A percentile compares a stretch with the other conserved stretches of the same genome.
phyloP scores from a whole-genome alignment of 2,797 vertebrate genomes.

The Melanotaenia parkinsoni region DNA sequence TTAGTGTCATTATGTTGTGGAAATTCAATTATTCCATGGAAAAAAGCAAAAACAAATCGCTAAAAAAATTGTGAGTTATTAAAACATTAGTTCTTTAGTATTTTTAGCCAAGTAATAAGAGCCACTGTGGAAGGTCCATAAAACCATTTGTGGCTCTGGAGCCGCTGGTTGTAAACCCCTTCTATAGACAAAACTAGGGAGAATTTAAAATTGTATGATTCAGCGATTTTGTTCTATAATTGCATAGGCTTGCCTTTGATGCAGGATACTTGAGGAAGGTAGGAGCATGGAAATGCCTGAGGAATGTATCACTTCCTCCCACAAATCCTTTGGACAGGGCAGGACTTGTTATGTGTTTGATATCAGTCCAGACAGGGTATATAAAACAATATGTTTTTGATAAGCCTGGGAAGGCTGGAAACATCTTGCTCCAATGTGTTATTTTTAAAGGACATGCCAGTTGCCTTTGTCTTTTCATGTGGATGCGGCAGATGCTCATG shows the following conservation, averaged over 20 bases:
- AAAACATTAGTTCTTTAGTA: no score
- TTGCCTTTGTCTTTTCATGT: not conserved
- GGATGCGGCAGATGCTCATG: not conserved
- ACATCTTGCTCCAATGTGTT: conserved; percentile 31
- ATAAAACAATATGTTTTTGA: conserved; percentile 51
- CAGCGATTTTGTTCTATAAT: conserved; percentile 13
- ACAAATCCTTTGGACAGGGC: conserved; percentile 58
- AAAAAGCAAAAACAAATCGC: no score
- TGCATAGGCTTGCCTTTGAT: conserved; percentile 18
- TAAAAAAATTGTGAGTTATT: no score
- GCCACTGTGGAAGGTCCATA: no score
- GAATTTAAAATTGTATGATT: conserved; percentile 5
- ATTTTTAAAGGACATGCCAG: conserved; percentile 3
- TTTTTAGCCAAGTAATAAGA: no score
- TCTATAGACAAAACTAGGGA: not conserved
- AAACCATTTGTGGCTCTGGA: no score
- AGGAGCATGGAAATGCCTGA: conserved; percentile 73
- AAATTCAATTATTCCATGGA: no score
- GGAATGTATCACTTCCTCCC: conserved; percentile 77
- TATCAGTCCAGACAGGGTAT: conserved; percentile 47
- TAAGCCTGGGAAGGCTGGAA: conserved; percentile 26
- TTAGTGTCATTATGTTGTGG: no score
- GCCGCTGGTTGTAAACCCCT: not conserved
- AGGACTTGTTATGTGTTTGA: conserved; percentile 54
- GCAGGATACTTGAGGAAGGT: conserved; percentile 53